A percentile compares a stretch with the other conserved stretches of the same genome.
phyloP scores from a whole-genome alignment of 2,797 vertebrate genomes.

The Myioborus miniatus region DNA sequence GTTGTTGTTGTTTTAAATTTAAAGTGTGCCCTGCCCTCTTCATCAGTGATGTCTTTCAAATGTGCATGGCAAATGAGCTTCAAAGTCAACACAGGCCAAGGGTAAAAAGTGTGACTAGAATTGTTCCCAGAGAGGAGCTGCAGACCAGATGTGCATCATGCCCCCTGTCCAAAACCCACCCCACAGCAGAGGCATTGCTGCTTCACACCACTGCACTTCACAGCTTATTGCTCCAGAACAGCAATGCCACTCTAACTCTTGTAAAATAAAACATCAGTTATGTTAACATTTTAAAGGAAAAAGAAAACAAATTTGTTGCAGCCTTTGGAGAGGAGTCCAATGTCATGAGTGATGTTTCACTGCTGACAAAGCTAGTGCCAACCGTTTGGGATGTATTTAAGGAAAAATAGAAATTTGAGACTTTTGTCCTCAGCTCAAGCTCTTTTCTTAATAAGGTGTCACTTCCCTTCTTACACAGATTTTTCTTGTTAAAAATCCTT shows the following conservation, averaged over 20 bases:
- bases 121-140: constrained; percentile 28
- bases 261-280: background rate
- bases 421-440: background rate
- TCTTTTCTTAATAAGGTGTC: constrained; percentile 1
- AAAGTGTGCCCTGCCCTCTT: background rate
- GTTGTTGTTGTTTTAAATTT: background rate
- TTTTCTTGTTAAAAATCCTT: background rate
- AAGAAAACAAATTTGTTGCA: constrained; percentile 41
- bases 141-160: constrained; percentile 32
- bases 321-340: background rate
- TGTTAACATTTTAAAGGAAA: background rate
- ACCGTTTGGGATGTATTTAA: background rate
- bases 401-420: constrained; percentile 8
- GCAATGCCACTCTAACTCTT: background rate
- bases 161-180: background rate
- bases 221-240: background rate
- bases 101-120: background rate
- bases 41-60: background rate
- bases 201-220: background rate
- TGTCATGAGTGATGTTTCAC: background rate
- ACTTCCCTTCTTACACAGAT: background rate
- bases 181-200: constrained; percentile 4
- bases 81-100: background rate
- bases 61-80: background rate
- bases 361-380: background rate